Evolutionary conservation across 2,797 vertebrate genomes (phyloP).

Genomic region (Adelosebastes latens): DNA sequence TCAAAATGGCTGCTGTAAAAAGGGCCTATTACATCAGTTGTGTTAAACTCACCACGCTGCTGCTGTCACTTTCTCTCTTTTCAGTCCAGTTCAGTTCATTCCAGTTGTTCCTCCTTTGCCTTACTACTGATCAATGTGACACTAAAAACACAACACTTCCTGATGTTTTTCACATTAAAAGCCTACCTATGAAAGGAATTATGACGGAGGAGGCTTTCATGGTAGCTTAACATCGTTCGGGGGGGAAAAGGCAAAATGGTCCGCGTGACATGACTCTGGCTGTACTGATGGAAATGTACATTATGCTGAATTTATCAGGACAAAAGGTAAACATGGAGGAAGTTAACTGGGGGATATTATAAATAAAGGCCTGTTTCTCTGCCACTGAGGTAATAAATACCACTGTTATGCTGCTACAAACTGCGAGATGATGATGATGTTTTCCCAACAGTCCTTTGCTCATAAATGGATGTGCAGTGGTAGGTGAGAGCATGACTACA

Average conservation of each 20-base stretch:
- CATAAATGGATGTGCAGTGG: neutral
- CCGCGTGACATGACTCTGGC: neutral
- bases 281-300: neutral
- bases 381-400: neutral
- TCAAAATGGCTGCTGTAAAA: no score
- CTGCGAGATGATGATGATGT: neutral
- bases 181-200: neutral
- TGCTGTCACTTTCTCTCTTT: neutral
- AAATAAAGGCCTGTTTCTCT: neutral
- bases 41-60: neutral
- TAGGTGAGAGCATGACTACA: neutral
- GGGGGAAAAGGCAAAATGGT: neutral
- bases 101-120: neutral
- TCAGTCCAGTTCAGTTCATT: no score
- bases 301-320: neutral
- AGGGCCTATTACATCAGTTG: neutral
- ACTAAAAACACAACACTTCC: neutral
- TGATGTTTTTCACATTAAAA: conserved; percentile 10
- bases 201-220: no score
- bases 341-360: neutral
- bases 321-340: neutral
- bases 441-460: neutral
- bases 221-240: no score
- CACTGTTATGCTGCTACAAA: neutral
- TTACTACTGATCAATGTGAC: neutral